Base-by-base conservation (phyloP, 1,140 invertebrate species). In the Dendroctonus ponderosae region DNA sequence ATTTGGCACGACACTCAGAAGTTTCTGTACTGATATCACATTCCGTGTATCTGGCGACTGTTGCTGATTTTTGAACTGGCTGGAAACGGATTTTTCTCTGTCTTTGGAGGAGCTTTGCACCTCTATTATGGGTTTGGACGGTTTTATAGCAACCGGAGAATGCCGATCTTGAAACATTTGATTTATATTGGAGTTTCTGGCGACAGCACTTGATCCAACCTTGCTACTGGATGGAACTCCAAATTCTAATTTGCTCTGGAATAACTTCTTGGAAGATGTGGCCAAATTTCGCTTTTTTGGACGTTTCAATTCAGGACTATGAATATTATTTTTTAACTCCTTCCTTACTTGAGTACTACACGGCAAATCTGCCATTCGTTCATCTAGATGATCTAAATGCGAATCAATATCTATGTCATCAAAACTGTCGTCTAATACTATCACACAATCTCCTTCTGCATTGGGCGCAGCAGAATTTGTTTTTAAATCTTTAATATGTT, bases 351-450 rank as follows among this genome's bases (percentile, higher is more conserved):
- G 66, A 9, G 60, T 68, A 43, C 43, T 62, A 42, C 60, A 63
- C 6, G 60, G 66, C 14, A 58, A 14, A 26, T 68, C 57, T 5
- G 53, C 14, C 66, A 68, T 68, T 62, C 66, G 56, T n/a, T 57
- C 48, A 54, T 72, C 72, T 39, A 72, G 64, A 49, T 70, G 39
- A 59, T 75, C 67, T 58, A 75, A 71, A 65, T 74, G 71, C 7
- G 66, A 68, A 49, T 74, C 72, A 7, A 74, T 69, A 60, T 73
- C 69, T 41, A 72, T 50, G 57, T 66, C 44, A 40, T 64, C 50
- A 58, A 75, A 73, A 43, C 68, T 58, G 51, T 71, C 71, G 50
- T 67, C 60, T 38, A 62, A 43, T 50, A 39, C 26, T 5, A 65
- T 65, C 4, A 65, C 61, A 14, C 26, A 26, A 26, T 26, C 26